Conservation (phyloP, 2,888 invertebrate species). For the Calameuta filiformis region DNA sequence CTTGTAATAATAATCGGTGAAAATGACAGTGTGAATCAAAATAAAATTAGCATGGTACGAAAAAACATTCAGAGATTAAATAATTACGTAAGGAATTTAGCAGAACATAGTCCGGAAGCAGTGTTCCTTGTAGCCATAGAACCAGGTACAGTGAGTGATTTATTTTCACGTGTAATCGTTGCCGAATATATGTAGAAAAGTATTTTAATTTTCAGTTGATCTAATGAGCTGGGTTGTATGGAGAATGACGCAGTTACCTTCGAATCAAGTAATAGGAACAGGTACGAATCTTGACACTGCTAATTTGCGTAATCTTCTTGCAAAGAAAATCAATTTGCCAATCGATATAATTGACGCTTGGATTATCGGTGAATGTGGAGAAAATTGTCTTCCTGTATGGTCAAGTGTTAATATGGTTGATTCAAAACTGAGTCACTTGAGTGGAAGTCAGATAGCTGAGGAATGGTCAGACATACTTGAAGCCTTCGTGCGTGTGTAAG, state of each 20-base stretch:
- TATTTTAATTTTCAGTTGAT: neutral
- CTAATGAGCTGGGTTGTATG: neutral
- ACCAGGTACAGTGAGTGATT: neutral
- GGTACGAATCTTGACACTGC: neutral
- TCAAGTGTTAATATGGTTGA: neutral
- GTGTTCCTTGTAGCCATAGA: neutral
- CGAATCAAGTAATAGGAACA: neutral
- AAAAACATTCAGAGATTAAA: neutral
- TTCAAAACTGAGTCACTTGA: neutral
- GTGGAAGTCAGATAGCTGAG: neutral
- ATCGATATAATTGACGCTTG: neutral
- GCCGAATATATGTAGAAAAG: neutral
- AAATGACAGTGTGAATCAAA: neutral
- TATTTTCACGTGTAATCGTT: neutral
- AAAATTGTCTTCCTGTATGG: neutral
- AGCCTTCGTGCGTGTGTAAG: neutral
- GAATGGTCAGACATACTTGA: neutral
- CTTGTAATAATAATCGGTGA: neutral
- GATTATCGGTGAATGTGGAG: neutral
- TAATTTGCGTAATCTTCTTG: neutral
- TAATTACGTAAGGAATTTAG: neutral
- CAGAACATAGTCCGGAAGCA: neutral
- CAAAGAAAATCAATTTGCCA: neutral
- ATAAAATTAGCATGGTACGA: neutral
- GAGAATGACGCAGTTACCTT: neutral